phyloP scores from a whole-genome alignment of 2,888 invertebrate species.

The Melinopterus prodromus region DNA sequence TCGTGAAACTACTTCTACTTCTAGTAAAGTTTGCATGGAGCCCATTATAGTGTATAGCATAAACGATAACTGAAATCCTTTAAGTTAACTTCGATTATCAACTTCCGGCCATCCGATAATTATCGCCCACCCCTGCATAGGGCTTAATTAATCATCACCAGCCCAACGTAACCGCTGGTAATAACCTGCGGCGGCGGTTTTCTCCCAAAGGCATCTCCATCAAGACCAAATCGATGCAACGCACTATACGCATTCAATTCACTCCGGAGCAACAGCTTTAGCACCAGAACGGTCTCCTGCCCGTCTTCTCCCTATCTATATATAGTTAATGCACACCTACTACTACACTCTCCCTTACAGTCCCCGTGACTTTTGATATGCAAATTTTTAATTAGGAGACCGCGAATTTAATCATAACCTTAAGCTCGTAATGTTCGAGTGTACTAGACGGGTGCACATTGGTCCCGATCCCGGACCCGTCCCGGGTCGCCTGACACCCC shows the following conservation, averaged over 20 bases:
- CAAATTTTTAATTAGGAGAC: slow-evolving; percentile 24
- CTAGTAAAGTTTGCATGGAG: no score
- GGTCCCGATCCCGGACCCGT: not conserved
- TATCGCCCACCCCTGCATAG: not conserved
- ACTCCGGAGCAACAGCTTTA: not conserved
- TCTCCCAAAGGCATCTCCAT: not conserved
- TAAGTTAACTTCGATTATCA: not conserved
- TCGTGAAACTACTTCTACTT: no score
- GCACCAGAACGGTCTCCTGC: not conserved
- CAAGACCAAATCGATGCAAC: not conserved
- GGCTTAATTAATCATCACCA: not conserved
- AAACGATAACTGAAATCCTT: not conserved
- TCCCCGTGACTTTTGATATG: slow-evolving; percentile 15
- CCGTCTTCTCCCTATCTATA: not conserved
- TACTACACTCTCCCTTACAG: not conserved
- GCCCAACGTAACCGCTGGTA: not conserved
- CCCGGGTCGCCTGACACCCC: not conserved
- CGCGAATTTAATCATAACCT: slow-evolving; percentile 17
- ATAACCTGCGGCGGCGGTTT: not conserved
- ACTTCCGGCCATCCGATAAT: not conserved
- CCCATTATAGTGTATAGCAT: not conserved
- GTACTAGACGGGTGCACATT: not conserved
- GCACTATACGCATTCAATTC: not conserved
- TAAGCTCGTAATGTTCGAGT: slow-evolving; percentile 7
- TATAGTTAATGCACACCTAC: not conserved